Conservation (phyloP, 2,113 vertebrate species). For the Sinocyclocheilus maitianheensis region DNA sequence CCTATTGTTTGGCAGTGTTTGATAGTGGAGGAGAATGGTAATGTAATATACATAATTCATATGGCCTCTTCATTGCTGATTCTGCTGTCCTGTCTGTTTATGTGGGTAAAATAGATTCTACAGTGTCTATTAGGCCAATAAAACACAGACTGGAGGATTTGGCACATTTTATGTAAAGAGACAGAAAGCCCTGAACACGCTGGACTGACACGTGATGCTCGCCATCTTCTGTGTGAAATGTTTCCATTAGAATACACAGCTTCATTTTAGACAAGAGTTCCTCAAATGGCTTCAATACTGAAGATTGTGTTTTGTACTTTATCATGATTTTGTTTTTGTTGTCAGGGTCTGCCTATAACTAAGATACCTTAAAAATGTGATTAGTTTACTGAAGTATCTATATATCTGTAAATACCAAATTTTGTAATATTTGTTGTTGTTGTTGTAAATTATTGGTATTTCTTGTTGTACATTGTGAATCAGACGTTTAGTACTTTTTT, state of each 20-base stretch:
- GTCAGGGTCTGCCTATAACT: background rate
- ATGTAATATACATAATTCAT: slow-evolving; percentile 94
- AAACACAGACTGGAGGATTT: slow-evolving; percentile 74
- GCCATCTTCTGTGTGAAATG: background rate
- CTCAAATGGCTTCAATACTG: background rate
- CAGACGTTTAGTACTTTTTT: background rate
- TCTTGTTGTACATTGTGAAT: no score
- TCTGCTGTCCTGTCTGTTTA: slow-evolving; percentile 85
- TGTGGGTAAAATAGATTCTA: slow-evolving; percentile 85
- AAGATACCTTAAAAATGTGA: background rate
- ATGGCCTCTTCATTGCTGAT: slow-evolving; percentile 79
- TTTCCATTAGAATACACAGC: background rate
- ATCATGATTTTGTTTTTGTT: background rate
- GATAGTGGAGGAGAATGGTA: slow-evolving; percentile 80
- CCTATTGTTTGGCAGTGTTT: slow-evolving; percentile 76
- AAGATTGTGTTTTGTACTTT: background rate
- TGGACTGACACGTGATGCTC: slow-evolving; percentile 6
- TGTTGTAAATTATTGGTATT: background rate
- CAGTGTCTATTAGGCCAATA: slow-evolving; percentile 78
- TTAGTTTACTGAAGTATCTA: background rate
- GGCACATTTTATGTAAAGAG: slow-evolving; percentile 73
- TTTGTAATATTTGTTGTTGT: background rate
- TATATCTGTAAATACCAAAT: background rate
- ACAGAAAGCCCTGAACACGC: slow-evolving; percentile 56
- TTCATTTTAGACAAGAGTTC: background rate